phyloP scores from a whole-genome alignment of 2,113 vertebrate species.

The Recurvirostra avosetta region DNA sequence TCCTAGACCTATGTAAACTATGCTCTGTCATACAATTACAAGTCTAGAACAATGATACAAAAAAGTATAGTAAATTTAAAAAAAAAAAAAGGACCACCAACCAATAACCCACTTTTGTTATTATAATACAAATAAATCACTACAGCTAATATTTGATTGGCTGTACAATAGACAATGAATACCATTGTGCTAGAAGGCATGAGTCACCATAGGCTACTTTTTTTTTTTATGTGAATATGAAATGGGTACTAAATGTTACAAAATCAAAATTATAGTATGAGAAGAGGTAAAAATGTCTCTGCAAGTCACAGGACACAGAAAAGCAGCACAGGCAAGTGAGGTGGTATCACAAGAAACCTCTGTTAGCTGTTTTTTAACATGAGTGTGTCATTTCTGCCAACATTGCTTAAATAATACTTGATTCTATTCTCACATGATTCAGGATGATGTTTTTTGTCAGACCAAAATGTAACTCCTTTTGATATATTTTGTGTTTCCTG shows the following conservation, averaged over 20 bases:
- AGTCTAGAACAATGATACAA: neutral
- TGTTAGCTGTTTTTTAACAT: neutral
- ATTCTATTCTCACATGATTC: neutral
- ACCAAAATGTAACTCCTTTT: neutral
- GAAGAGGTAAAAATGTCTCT: neutral
- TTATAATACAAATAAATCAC: neutral
- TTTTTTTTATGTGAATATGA: neutral
- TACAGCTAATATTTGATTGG: neutral
- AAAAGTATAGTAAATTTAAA: neutral
- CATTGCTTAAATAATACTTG: neutral
- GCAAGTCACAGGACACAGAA: neutral
- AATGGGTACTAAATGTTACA: neutral
- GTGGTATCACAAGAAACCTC: neutral
- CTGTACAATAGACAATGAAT: neutral
- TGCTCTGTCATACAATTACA: neutral
- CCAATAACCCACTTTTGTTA: neutral
- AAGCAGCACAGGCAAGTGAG: neutral
- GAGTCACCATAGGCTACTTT: neutral
- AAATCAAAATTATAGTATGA: neutral
- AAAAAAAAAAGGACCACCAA: neutral
- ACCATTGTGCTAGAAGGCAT: neutral
- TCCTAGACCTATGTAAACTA: neutral
- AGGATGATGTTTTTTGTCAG: neutral
- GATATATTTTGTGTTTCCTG: neutral
- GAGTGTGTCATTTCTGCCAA: neutral